phyloP scores from a whole-genome alignment of 2,797 vertebrate species.

The Distichodus sexfasciatus region DNA sequence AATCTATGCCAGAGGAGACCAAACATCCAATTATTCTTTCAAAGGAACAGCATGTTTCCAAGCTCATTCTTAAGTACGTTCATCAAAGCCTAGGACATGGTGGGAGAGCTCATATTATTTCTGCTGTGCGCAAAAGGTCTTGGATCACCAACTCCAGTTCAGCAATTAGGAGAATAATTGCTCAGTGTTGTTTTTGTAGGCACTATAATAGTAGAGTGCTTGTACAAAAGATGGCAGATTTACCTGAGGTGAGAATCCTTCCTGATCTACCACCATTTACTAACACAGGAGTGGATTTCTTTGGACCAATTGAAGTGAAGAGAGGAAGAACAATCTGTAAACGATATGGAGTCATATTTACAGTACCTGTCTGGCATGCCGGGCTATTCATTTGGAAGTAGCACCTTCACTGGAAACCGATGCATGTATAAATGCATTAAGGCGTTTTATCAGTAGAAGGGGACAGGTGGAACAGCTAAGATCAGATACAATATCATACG shows the following conservation, averaged over 20 bases:
- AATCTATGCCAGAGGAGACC: neutral
- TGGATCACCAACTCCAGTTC: neutral
- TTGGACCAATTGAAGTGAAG: constrained; percentile 11
- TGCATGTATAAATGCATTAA: neutral
- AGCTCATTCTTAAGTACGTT: neutral
- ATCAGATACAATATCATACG: neutral
- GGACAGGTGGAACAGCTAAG: neutral
- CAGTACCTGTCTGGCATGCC: constrained; percentile 2
- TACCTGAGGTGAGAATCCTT: neutral
- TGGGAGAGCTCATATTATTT: neutral
- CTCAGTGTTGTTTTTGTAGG: neutral
- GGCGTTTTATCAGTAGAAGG: neutral
- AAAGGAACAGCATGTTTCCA: neutral
- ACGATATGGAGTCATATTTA: constrained; percentile 10
- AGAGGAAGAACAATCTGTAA: neutral
- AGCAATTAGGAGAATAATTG: neutral
- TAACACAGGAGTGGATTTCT: neutral
- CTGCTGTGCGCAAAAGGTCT: neutral
- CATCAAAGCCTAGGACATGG: neutral
- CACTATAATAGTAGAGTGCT: neutral
- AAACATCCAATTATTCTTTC: neutral
- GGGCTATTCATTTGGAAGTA: constrained; percentile 5
- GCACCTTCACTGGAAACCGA: neutral
- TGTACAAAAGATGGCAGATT: constrained; percentile 8
- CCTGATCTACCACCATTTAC: neutral